These are phyloP conservation scores for Amblyopsis hoosieri DNA, from an alignment of 2,797 vertebrate genomes.

Conservation along the genomic window DNA sequence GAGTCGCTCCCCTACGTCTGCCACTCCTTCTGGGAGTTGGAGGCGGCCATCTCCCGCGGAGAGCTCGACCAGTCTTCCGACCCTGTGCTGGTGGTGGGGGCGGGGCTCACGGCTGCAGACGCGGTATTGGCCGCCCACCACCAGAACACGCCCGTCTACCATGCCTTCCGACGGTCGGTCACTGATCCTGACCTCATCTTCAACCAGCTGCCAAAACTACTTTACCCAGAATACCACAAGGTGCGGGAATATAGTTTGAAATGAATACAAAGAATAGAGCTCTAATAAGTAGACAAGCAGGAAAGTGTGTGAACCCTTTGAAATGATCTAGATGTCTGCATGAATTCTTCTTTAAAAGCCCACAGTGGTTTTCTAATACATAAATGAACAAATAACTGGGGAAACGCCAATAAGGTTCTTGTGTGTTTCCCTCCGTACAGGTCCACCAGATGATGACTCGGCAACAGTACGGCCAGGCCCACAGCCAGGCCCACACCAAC, in stretches of 20 bases:
- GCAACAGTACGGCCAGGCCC: conserved; percentile 64
- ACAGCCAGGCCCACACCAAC: conserved; percentile 18
- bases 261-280: too few relatives aligned
- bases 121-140: conserved; percentile 79
- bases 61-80: conserved; percentile 68
- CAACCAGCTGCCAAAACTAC: conserved; percentile 83
- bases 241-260: conserved; percentile 46
- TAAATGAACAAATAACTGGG: too few relatives aligned
- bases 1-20: conserved; percentile 79
- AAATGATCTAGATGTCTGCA: too few relatives aligned
- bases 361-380: too few relatives aligned
- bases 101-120: conserved; percentile 81
- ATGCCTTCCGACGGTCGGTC: conserved; percentile 76
- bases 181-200: conserved; percentile 79
- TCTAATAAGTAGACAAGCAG: too few relatives aligned
- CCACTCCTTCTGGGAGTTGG: conserved; percentile 82
- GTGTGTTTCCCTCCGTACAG: conserved; percentile 25
- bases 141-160: conserved; percentile 76
- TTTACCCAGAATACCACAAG: conserved; percentile 87
- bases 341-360: too few relatives aligned
- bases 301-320: too few relatives aligned
- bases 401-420: not conserved
- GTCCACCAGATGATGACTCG: conserved; percentile 85
- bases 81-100: conserved; percentile 81
- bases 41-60: conserved; percentile 72